Evolutionary conservation across 2,888 invertebrate species (phyloP).

Genomic region (Polydrusus cervinus): DNA sequence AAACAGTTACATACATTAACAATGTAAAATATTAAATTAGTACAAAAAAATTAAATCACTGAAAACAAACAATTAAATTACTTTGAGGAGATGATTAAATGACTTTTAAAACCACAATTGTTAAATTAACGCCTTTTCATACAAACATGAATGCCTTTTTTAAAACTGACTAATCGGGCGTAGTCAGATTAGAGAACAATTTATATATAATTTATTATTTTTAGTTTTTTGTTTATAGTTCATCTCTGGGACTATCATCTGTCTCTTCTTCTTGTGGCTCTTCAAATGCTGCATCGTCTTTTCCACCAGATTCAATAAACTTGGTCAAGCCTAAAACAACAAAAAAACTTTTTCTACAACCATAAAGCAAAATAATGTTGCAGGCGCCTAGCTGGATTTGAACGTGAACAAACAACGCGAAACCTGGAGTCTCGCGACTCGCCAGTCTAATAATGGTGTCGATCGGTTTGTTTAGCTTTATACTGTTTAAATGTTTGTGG

Average conservation of each 20-base stretch:
- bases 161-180: slow-evolving; percentile 2
- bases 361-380: neutral
- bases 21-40: slow-evolving; percentile 16
- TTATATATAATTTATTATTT: slow-evolving; percentile 18
- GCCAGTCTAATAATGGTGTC: too few relatives aligned
- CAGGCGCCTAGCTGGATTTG: too few relatives aligned
- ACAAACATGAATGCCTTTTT: slow-evolving; percentile 15
- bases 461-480: too few relatives aligned
- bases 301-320: slow-evolving; percentile 94
- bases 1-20: slow-evolving; percentile 20
- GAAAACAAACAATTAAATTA: slow-evolving; percentile 4
- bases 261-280: slow-evolving; percentile 79
- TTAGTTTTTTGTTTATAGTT: slow-evolving; percentile 76
- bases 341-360: neutral
- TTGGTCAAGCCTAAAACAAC: slow-evolving; percentile 91
- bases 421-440: too few relatives aligned
- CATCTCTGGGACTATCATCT: slow-evolving; percentile 84
- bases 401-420: neutral
- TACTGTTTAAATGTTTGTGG: too few relatives aligned
- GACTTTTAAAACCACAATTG: slow-evolving; percentile 18
- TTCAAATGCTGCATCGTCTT: slow-evolving; percentile 81
- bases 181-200: slow-evolving; percentile 1
- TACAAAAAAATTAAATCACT: slow-evolving; percentile 4
- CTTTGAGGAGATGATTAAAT: too few relatives aligned
- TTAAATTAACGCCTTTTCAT: neutral